Conservation (phyloP, 2,888 invertebrate genomes). For the Caradrina kadenii region DNA sequence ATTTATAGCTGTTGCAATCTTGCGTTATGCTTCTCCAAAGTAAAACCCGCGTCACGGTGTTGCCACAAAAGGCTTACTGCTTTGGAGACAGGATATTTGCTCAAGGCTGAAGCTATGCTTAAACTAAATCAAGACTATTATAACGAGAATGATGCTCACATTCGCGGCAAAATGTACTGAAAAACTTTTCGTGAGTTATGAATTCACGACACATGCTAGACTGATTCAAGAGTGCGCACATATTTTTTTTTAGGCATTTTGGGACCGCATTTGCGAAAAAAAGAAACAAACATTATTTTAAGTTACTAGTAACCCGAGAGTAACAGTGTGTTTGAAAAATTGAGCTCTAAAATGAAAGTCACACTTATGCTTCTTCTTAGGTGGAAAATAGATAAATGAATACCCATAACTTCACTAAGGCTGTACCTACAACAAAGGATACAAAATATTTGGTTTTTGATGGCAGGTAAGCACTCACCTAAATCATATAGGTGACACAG, state of each 20-base stretch:
- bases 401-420: not conserved
- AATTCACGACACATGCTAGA: no score
- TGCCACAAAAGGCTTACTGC: slow-evolving; percentile 41
- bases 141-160: not conserved
- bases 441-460: not conserved
- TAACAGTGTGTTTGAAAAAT: slow-evolving; percentile 1
- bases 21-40: slow-evolving; percentile 12
- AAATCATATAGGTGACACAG: not conserved
- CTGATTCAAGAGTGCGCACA: not conserved
- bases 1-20: slow-evolving; percentile 16
- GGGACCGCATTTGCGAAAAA: slow-evolving; percentile 25
- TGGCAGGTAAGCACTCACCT: not conserved
- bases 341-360: not conserved
- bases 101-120: slow-evolving; percentile 37
- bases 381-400: not conserved
- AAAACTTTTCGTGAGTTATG: not conserved
- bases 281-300: slow-evolving; percentile 40
- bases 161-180: not conserved
- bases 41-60: slow-evolving; percentile 31
- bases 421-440: not conserved
- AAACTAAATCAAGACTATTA: slow-evolving; percentile 3
- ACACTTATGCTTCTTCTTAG: not conserved
- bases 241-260: slow-evolving; percentile 11
- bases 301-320: slow-evolving; percentile 30
- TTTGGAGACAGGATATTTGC: slow-evolving; percentile 34